Evolutionary conservation across 2,888 invertebrate species (phyloP), one percentile per base, ranked within the genome.

Genomic region (Camponotus fellah): DNA sequence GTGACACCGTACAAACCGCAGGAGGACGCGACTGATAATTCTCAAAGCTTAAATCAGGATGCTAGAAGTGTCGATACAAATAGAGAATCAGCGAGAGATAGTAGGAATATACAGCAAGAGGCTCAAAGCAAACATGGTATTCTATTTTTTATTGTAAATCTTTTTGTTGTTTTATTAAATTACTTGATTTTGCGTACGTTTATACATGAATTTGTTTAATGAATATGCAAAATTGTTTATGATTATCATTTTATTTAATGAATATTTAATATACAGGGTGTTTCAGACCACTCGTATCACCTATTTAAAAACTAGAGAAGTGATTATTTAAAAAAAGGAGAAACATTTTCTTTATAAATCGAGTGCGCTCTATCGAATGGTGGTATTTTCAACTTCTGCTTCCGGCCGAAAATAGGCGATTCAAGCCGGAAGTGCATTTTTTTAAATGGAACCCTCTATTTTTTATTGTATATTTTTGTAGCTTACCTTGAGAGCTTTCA

Each of bases 1-100:
- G 98, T 98, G 53, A 97, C 98, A 10, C 98, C 98, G 1, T 98
- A 98, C 95, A 97, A 98, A 92, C 98, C 98, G 0, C 98, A 98
- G 26, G 98, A 98, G 92, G 98, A 98, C 92, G 93, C 91, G 32
- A 92, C 94, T 34, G 93, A 93, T 85, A 94, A 94, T 92, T 94
- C 94, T 92, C 95, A 94, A 87, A 84, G 91, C 86, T 69, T 89
- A 77, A 92, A 88, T 87, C 91, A 92, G 32, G 93, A 94, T 26
- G 83, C 89, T 9, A 89, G 93, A 65, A 92, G 81, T n/a, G 37
- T 80, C 17, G 92, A 93, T 26, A 43, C 68, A 0, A 91, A 91
- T 43, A 90, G 93, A 53, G 93, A 93, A 26, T 91, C 92, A 46
- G 26, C 88, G 2, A 92, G 93, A 76, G 93, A 94, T 49, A 92